Percentiles rank a stretch among this genome's conserved stretches.
Conservation (phyloP, 2,888 invertebrate genomes). For the Apamea anceps region DNA sequence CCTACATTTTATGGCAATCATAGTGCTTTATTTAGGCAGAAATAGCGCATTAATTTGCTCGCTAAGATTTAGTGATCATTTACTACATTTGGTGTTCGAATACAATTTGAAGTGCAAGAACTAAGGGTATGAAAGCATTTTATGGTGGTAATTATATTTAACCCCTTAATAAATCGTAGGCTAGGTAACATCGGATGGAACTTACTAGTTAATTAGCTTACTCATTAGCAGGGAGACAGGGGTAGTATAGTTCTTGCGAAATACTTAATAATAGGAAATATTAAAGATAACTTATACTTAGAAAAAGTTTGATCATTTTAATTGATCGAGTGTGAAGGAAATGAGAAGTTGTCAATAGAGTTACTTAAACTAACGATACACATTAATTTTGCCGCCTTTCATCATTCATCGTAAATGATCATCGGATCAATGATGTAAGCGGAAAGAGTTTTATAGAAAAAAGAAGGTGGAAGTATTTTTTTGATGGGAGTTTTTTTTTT, state of each 20-base stretch:
- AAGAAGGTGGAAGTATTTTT: neutral
- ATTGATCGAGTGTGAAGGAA: slow-evolving; percentile 21
- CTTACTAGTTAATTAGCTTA: slow-evolving; percentile 28
- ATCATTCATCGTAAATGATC: neutral
- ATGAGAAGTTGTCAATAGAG: neutral
- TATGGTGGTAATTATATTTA: too few relatives aligned
- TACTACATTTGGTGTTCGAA: too few relatives aligned
- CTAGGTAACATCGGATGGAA: slow-evolving; percentile 27
- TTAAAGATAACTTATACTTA: slow-evolving; percentile 9
- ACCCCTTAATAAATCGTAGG: slow-evolving; percentile 27
- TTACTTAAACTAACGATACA: slow-evolving; percentile 10
- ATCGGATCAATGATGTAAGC: neutral
- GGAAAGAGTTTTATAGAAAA: neutral
- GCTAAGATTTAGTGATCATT: too few relatives aligned
- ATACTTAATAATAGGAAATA: slow-evolving; percentile 17
- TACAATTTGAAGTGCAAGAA: too few relatives aligned
- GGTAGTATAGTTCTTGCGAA: slow-evolving; percentile 9
- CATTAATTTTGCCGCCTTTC: neutral
- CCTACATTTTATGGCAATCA: too few relatives aligned
- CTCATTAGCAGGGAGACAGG: neutral
- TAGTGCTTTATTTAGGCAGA: too few relatives aligned
- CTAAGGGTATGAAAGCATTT: too few relatives aligned
- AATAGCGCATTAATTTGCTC: too few relatives aligned
- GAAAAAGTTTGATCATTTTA: slow-evolving; percentile 24
- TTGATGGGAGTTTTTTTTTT: too few relatives aligned